phyloP scores from a whole-genome alignment of 1,140 invertebrate genomes.

The Psix sp. region DNA sequence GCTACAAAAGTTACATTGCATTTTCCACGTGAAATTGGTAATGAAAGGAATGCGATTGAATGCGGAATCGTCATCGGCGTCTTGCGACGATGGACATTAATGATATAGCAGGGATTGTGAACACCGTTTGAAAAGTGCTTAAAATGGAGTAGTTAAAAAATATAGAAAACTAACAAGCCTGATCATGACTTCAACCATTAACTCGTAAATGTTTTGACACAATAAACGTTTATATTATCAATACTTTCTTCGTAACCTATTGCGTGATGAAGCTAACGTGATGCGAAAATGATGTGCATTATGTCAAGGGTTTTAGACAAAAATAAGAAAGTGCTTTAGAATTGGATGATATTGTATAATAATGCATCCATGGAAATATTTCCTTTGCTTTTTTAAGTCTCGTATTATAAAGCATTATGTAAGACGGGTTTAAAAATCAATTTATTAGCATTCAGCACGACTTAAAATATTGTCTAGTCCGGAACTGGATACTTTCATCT shows the following conservation, averaged over 20 bases:
- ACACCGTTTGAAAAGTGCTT: not conserved
- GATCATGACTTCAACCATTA: slow-evolving; percentile 6
- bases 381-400: slow-evolving; percentile 2
- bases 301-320: not conserved
- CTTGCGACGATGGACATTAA: no score
- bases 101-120: slow-evolving; percentile 1
- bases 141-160: slow-evolving; percentile 1
- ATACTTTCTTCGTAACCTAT: slow-evolving; percentile 30
- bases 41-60: slow-evolving; percentile 8
- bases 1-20: no score
- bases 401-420: not conserved
- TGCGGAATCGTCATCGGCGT: slow-evolving; percentile 6
- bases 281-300: slow-evolving; percentile 20
- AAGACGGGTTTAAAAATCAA: no score
- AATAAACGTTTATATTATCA: slow-evolving; percentile 12
- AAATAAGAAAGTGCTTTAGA: slow-evolving; percentile 7
- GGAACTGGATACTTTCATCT: no score
- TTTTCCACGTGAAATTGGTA: no score
- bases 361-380: no score
- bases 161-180: slow-evolving; percentile 4
- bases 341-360: no score
- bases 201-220: slow-evolving; percentile 7
- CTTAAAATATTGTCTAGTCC: no score
- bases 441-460: no score
- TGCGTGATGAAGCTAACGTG: slow-evolving; percentile 24